phyloP scores from a whole-genome alignment of 2,113 vertebrate species.

The Macquaria australasica region DNA sequence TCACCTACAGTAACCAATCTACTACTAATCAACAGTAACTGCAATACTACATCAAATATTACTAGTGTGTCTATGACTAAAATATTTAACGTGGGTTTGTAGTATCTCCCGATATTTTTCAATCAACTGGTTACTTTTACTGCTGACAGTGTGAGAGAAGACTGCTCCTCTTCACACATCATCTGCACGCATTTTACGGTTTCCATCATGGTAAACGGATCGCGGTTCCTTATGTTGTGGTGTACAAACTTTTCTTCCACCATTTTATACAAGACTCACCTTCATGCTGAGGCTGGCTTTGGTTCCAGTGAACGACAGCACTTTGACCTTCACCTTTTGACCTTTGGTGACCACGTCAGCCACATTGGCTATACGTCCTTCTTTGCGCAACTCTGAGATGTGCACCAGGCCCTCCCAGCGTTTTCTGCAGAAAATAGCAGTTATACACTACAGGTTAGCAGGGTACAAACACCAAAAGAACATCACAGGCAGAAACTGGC shows the following conservation, averaged over 20 bases:
- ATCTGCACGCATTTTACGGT: neutral
- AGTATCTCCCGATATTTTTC: neutral
- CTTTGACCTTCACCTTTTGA: conserved; percentile 94
- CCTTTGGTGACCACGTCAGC: conserved; percentile 96
- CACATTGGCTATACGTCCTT: conserved; percentile 93
- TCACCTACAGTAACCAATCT: neutral
- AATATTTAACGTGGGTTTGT: neutral
- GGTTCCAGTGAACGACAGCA: conserved; percentile 94
- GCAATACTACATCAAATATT: neutral
- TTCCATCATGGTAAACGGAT: neutral
- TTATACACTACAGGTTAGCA: neutral
- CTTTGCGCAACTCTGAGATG: conserved; percentile 92
- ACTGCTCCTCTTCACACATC: neutral
- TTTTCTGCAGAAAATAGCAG: conserved; percentile 82
- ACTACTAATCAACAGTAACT: no score
- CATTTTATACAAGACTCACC: conserved; percentile 76
- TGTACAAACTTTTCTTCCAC: no score
- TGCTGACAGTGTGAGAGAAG: neutral
- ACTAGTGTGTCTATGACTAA: neutral
- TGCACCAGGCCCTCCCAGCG: conserved; percentile 96
- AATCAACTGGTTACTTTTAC: no score
- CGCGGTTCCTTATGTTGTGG: neutral
- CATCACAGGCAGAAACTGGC: neutral
- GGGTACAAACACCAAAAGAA: neutral
- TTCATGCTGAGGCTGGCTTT: conserved; percentile 98